phyloP scores from a whole-genome alignment of 2,888 invertebrate species.

The Myopa testacea region DNA sequence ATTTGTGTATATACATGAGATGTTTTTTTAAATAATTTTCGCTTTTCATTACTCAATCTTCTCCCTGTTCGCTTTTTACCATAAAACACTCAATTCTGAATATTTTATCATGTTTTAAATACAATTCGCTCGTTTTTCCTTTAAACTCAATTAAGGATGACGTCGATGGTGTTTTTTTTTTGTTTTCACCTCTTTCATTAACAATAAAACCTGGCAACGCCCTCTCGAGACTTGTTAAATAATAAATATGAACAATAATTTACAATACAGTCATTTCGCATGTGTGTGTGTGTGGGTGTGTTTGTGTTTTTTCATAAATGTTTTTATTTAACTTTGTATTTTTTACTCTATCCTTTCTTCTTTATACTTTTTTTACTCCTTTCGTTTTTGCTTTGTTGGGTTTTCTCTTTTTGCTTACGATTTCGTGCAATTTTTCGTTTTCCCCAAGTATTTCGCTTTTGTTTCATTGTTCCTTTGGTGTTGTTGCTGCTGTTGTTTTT shows the following conservation, averaged over 20 bases:
- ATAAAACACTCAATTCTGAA: not conserved
- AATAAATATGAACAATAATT: conserved; percentile 37
- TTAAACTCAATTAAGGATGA: conserved; percentile 21
- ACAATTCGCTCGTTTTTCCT: conserved; percentile 2
- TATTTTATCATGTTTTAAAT: not conserved
- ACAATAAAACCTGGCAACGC: conserved; percentile 38
- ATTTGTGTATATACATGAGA: too few species aligned
- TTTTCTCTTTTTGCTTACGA: not conserved
- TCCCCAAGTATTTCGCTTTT: not conserved
- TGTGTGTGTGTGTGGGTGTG: not conserved
- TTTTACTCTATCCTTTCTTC: conserved; percentile 13
- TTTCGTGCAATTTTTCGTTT: conserved; percentile 2
- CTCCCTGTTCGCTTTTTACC: too few species aligned
- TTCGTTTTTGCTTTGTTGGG: conserved; percentile 11
- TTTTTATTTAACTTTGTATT: conserved; percentile 30
- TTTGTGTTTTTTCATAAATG: conserved; percentile 9
- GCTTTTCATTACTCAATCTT: too few species aligned
- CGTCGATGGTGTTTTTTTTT: not conserved
- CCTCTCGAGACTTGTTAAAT: conserved; percentile 37
- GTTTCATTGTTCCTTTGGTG: not conserved
- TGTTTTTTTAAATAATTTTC: too few species aligned
- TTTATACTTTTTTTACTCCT: not conserved
- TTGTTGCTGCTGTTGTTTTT: not conserved
- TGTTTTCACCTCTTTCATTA: conserved; percentile 10
- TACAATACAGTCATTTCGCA: conserved; percentile 35